Evolutionary conservation across 2,797 vertebrate genomes (phyloP).

Genomic region (Apogon talboti): DNA sequence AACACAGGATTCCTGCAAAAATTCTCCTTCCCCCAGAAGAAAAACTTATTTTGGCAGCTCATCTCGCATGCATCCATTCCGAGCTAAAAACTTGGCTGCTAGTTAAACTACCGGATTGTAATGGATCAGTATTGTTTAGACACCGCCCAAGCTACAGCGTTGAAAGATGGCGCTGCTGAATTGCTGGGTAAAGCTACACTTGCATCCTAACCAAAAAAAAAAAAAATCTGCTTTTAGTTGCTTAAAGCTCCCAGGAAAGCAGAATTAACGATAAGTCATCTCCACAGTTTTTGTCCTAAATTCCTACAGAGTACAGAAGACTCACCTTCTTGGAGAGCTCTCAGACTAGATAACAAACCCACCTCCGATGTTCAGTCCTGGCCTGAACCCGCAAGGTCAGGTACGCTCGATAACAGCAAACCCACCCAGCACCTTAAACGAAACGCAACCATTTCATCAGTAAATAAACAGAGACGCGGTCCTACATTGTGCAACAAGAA

Average conservation of each 20-base stretch:
- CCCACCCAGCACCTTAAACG: conserved; percentile 35
- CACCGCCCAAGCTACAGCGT: conserved; percentile 2
- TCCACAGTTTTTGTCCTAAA: conserved; percentile 25
- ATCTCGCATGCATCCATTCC: conserved; percentile 39
- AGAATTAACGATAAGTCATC: conserved; percentile 24
- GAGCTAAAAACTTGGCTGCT: conserved; percentile 1
- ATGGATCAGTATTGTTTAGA: conserved; percentile 19
- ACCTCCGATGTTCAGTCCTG: conserved; percentile 3
- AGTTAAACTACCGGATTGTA: conserved; percentile 20
- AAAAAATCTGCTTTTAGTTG: conserved; percentile 30
- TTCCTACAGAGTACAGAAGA: conserved; percentile 27
- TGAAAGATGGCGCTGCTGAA: neutral
- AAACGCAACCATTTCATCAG: conserved; percentile 25
- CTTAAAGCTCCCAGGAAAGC: conserved; percentile 12
- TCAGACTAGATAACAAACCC: conserved; percentile 40
- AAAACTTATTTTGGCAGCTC: conserved; percentile 19
- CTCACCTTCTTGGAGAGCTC: conserved; percentile 44
- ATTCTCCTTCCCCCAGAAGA: conserved; percentile 14
- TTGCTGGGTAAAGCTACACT: conserved; percentile 14
- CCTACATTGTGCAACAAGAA: conserved; percentile 33
- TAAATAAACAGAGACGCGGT: conserved; percentile 26
- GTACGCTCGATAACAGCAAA: conserved; percentile 2
- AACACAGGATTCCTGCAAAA: conserved; percentile 34
- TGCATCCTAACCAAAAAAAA: conserved; percentile 17
- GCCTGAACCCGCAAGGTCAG: conserved; percentile 11